Percentiles rank a stretch among this genome's conserved stretches.
These are phyloP conservation scores for Cancer borealis DNA, from an alignment of 2,888 invertebrate genomes.

Conservation along the genomic window DNA sequence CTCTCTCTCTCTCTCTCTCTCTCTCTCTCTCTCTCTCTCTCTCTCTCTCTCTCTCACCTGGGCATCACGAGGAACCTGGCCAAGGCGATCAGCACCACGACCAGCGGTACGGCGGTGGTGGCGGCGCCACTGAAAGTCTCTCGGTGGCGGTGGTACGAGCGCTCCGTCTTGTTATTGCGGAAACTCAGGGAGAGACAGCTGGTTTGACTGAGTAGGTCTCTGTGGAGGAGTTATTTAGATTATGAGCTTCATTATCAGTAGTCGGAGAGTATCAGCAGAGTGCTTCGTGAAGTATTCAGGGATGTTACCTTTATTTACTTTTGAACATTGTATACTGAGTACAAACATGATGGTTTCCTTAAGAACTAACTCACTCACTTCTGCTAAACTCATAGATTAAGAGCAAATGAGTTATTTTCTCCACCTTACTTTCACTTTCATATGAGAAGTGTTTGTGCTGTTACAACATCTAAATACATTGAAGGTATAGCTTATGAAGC, in stretches of 20 bases:
- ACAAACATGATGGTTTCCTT: no score
- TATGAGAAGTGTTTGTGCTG: neutral
- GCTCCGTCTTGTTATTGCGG: constrained; percentile 85
- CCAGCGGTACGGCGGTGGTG: constrained; percentile 79
- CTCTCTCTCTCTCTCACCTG: constrained; percentile 78
- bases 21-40: no score
- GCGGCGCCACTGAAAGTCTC: constrained; percentile 79
- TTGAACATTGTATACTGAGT: neutral
- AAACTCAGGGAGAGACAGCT: constrained; percentile 85
- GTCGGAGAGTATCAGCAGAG: neutral
- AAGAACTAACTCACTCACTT: no score
- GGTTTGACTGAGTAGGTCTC: constrained; percentile 86
- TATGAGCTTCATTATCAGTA: neutral
- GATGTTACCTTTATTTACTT: neutral
- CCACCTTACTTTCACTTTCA: neutral
- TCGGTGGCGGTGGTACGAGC: constrained; percentile 83
- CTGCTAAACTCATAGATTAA: no score
- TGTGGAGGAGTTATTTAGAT: constrained; percentile 78
- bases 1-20: neutral
- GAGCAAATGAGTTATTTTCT: neutral
- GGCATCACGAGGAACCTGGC: constrained; percentile 79
- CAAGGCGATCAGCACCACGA: constrained; percentile 79
- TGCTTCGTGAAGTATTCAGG: neutral
- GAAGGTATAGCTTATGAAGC: no score
- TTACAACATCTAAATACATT: neutral